Conservation (phyloP, 2,888 invertebrate species). For the Stictocephala bisonia region DNA sequence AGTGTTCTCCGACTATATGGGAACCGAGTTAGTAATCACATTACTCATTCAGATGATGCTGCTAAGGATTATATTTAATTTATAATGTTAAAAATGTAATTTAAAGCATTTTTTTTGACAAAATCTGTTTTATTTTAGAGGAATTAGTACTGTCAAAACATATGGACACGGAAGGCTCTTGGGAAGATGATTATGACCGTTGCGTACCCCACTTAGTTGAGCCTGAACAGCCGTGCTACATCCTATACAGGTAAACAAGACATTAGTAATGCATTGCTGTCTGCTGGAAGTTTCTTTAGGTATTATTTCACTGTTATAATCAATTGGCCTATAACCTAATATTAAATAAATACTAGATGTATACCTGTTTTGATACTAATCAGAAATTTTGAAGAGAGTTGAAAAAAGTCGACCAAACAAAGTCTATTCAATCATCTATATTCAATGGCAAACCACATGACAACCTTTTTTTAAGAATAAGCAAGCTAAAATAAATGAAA, state of each 20-base stretch:
- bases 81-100: neutral
- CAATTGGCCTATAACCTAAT: no score
- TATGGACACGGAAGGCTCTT: constrained; percentile 76
- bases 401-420: neutral
- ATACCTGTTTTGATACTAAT: neutral
- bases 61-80: no score
- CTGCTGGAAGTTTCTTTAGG: neutral
- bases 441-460: no score
- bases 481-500: no score
- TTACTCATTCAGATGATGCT: no score
- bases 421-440: neutral
- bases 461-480: no score
- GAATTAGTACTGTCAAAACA: constrained; percentile 76
- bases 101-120: constrained; percentile 49
- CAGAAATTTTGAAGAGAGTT: neutral
- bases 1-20: no score
- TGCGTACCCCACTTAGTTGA: constrained; percentile 77
- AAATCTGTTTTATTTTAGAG: constrained; percentile 70
- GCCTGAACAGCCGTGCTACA: constrained; percentile 88
- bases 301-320: no score
- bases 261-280: no score
- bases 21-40: no score
- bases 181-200: constrained; percentile 89
- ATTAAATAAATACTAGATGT: no score
- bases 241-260: constrained; percentile 82